Base-by-base conservation (phyloP, 2,113 vertebrate species). In the Microtus pennsylvanicus region DNA sequence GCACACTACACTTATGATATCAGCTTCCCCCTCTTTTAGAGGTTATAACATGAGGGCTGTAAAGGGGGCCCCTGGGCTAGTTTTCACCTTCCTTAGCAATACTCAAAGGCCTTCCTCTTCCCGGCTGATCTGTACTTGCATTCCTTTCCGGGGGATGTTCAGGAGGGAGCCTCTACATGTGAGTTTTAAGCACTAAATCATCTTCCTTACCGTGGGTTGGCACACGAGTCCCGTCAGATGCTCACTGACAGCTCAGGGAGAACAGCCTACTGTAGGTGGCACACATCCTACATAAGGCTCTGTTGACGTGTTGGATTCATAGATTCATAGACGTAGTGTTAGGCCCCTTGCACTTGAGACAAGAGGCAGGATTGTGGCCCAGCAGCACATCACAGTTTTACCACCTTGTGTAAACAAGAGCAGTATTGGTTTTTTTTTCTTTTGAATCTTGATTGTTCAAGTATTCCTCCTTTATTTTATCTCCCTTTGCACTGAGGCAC, bases 31-130 rank as follows among this genome's bases (percentile, higher is more conserved):
- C 47, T 45, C 72, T 96, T 95, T 94, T 92, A 94, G 96, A 92
- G 92, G 95, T 96, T 94, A 83, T 95, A 97, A 97, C 96, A 93
- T 98, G 55, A 97, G 97, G 98, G 98, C 96, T 92, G 96, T 92
- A 96, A 95, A 47, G 8, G 96, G 75, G 70, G 28, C 87, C 94
- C 17, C 21, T 26, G 95, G 97, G 98, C 98, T 98, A 97, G 97
- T 97, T 98, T 97, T 91, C 78, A 95, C 70, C 75, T 85, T 93
- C 50, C 17, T 93, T 63, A 76, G 63, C 74, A 91, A 91, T 78
- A 88, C 91, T 87, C 45, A 85, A 93, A 95, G 28, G 47, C 92
- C 94, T 85, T 88, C 30, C 13, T 26, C 38, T 82, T 26, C 16
- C 80, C 7, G 9, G 22, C 19, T 61, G 80, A 42, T 38, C 55